These are phyloP conservation scores for Colletes gigas DNA, from an alignment of 1,140 invertebrate genomes.

Conservation along the genomic window DNA sequence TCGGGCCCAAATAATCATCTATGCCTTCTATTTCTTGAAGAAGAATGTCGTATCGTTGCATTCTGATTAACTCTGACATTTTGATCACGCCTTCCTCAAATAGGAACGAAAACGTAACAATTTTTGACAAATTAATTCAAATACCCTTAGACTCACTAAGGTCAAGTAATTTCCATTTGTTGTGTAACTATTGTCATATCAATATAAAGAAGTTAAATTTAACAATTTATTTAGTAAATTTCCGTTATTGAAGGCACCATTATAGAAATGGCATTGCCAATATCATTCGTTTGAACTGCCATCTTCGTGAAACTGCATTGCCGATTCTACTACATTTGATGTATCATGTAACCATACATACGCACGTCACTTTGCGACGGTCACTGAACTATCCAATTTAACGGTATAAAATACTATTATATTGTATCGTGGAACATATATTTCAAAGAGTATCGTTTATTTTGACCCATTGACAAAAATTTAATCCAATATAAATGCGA, in stretches of 20 bases:
- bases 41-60: constrained; percentile 84
- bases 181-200: not conserved
- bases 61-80: constrained; percentile 33
- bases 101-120: not conserved
- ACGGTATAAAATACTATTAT: constrained; percentile 6
- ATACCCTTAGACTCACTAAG: not conserved
- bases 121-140: not conserved
- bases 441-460: not conserved
- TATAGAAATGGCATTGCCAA: constrained; percentile 2
- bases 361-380: constrained; percentile 5
- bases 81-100: no score
- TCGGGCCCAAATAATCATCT: constrained; percentile 94
- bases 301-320: constrained; percentile 15
- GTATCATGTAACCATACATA: not conserved
- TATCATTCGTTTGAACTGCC: constrained; percentile 35
- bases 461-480: not conserved
- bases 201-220: not conserved
- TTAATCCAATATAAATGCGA: not conserved
- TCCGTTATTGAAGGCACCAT: not conserved
- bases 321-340: not conserved
- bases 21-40: constrained; percentile 94
- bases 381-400: constrained; percentile 8
- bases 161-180: constrained; percentile 23
- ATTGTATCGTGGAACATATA: not conserved
- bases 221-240: not conserved